Evolutionary conservation across 1,140 invertebrate genomes (phyloP).

Genomic region (Charaxes varanes): DNA sequence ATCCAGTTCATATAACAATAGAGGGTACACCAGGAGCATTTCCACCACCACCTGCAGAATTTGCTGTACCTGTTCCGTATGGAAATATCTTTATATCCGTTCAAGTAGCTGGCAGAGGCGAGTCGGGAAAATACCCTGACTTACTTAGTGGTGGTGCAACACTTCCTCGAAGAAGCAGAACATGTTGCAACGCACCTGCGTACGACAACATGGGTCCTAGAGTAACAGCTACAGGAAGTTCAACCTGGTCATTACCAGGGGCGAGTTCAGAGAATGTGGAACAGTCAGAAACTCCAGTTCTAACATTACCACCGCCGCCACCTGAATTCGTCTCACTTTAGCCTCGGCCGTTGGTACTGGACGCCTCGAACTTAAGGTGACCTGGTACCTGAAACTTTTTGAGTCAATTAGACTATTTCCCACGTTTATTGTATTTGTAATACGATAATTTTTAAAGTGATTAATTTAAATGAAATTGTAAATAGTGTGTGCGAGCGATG

Average conservation of each 20-base stretch:
- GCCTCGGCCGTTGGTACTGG: slow-evolving; percentile 66
- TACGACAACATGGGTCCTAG: slow-evolving; percentile 94
- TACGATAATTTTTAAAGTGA: slow-evolving; percentile 47
- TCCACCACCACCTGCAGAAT: slow-evolving; percentile 68
- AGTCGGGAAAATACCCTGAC: slow-evolving; percentile 78
- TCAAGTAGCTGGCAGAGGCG: slow-evolving; percentile 72
- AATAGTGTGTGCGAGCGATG: slow-evolving; percentile 49
- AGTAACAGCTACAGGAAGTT: slow-evolving; percentile 89
- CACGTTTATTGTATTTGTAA: slow-evolving; percentile 54
- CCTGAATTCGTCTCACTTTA: slow-evolving; percentile 69
- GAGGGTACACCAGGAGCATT: slow-evolving; percentile 76
- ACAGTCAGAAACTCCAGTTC: slow-evolving; percentile 49
- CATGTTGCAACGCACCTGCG: slow-evolving; percentile 71
- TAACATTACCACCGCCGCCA: slow-evolving; percentile 58
- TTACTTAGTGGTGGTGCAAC: slow-evolving; percentile 71
- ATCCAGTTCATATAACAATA: slow-evolving; percentile 82
- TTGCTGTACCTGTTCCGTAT: slow-evolving; percentile 62
- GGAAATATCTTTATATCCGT: slow-evolving; percentile 73
- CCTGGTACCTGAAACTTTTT: slow-evolving; percentile 51
- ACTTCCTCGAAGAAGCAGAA: slow-evolving; percentile 49
- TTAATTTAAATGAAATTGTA: slow-evolving; percentile 54
- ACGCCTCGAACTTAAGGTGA: slow-evolving; percentile 61
- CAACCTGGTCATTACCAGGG: slow-evolving; percentile 86
- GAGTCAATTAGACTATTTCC: slow-evolving; percentile 69
- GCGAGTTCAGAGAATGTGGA: slow-evolving; percentile 55